Evolutionary conservation across 1,140 invertebrate species (phyloP).

Genomic region (Dryas iulia): DNA sequence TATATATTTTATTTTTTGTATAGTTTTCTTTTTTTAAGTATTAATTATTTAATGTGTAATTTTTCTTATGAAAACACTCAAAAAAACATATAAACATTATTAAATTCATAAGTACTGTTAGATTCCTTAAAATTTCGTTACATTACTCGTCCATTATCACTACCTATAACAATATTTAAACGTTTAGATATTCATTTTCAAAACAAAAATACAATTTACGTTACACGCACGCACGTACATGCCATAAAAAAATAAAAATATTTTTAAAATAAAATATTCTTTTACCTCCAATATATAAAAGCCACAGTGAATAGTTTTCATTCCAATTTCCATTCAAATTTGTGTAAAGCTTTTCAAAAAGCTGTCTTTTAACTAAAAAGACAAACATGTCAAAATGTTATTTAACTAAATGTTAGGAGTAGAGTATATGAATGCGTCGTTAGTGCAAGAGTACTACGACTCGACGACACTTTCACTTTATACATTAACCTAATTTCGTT

Average conservation of each 20-base stretch:
- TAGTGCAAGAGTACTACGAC: constrained; percentile 13
- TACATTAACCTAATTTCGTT: constrained; percentile 5
- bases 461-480: constrained; percentile 13
- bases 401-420: not conserved
- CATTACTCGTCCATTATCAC: too few relatives aligned
- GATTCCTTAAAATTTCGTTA: too few relatives aligned
- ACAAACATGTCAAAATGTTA: not conserved
- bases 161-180: too few relatives aligned
- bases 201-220: not conserved
- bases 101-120: too few relatives aligned
- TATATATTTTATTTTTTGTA: too few relatives aligned
- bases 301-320: not conserved
- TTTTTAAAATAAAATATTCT: not conserved
- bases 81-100: too few relatives aligned
- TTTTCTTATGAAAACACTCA: too few relatives aligned
- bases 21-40: too few relatives aligned
- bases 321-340: not conserved
- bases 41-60: too few relatives aligned
- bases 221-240: too few relatives aligned
- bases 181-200: too few relatives aligned
- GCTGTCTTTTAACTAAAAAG: not conserved
- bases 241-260: too few relatives aligned
- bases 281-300: not conserved
- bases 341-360: not conserved
- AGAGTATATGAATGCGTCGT: constrained; percentile 14